Percentiles rank a stretch among this genome's conserved stretches.
Conservation (phyloP, 2,888 invertebrate species). For the Pseudolycoriella hygida region DNA sequence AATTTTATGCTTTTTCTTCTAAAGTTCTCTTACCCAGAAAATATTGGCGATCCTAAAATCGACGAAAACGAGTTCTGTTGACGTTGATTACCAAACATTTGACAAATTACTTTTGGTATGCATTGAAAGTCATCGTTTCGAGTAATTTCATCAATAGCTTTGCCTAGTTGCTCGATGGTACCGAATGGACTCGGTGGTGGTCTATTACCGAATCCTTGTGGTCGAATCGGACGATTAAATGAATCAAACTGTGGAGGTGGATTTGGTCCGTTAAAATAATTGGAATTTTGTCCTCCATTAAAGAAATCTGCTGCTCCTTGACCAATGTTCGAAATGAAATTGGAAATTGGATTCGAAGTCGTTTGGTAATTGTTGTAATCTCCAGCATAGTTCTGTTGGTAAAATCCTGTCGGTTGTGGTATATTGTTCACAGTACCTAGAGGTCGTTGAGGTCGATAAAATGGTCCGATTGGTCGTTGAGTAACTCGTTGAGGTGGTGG, state of each 20-base stretch:
- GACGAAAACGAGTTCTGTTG: constrained; percentile 21
- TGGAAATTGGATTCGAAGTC: constrained; percentile 2
- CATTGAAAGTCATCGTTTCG: constrained; percentile 62
- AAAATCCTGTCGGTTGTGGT: neutral
- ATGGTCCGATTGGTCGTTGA: neutral
- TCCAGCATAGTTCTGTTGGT: constrained; percentile 2
- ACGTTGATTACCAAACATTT: constrained; percentile 41
- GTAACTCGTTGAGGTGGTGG: neutral
- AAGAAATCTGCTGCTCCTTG: constrained; percentile 5
- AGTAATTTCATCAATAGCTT: constrained; percentile 40
- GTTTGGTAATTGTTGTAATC: neutral
- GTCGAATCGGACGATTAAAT: neutral
- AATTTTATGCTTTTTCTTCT: too few species aligned
- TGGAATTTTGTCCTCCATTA: neutral
- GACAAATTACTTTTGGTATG: constrained; percentile 62
- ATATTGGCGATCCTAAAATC: constrained; percentile 14
- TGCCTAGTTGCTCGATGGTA: constrained; percentile 24
- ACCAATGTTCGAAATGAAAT: constrained; percentile 9
- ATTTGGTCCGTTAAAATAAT: constrained; percentile 1
- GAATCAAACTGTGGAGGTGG: neutral
- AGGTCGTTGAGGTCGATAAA: neutral
- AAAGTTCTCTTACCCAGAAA: too few species aligned
- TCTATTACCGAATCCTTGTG: neutral
- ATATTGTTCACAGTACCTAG: neutral
- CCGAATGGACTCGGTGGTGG: constrained; percentile 9